Conservation (phyloP, 2,888 invertebrate genomes). For the Orthosia incerta region DNA sequence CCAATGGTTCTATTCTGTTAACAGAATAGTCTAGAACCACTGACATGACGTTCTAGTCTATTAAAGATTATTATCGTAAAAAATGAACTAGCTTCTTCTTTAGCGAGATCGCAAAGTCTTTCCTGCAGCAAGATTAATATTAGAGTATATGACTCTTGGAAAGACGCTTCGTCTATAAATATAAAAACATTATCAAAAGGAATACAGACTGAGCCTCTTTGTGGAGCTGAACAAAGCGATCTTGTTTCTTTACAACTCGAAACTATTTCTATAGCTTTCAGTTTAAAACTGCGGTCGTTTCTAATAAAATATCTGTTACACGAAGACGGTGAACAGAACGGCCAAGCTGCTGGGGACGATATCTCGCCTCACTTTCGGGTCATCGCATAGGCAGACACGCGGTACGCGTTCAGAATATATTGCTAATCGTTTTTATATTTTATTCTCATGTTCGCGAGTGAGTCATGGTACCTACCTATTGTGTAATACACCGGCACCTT, state of each 20-base stretch:
- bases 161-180: constrained; percentile 35
- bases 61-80: constrained; percentile 1
- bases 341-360: constrained; percentile 17
- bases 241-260: constrained; percentile 50
- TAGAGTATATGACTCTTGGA: constrained; percentile 16
- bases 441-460: constrained; percentile 65
- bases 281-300: constrained; percentile 35
- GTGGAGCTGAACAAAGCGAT: constrained; percentile 32
- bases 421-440: constrained; percentile 66
- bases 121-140: constrained; percentile 37
- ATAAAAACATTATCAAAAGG: constrained; percentile 48
- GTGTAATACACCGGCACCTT: constrained; percentile 81
- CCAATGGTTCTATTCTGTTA: constrained; percentile 26
- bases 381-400: constrained; percentile 46
- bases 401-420: constrained; percentile 59
- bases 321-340: constrained; percentile 25
- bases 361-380: constrained; percentile 39
- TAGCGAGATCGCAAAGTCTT: constrained; percentile 22
- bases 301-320: constrained; percentile 42
- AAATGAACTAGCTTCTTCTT: constrained; percentile 9
- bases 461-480: constrained; percentile 76
- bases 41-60: constrained; percentile 7
- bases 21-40: constrained; percentile 1
- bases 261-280: constrained; percentile 39
- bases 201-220: constrained; percentile 36